Percentiles rank a stretch among this genome's conserved stretches.
phyloP scores from a whole-genome alignment of 2,113 vertebrate genomes.

The Glaucomys volans region DNA sequence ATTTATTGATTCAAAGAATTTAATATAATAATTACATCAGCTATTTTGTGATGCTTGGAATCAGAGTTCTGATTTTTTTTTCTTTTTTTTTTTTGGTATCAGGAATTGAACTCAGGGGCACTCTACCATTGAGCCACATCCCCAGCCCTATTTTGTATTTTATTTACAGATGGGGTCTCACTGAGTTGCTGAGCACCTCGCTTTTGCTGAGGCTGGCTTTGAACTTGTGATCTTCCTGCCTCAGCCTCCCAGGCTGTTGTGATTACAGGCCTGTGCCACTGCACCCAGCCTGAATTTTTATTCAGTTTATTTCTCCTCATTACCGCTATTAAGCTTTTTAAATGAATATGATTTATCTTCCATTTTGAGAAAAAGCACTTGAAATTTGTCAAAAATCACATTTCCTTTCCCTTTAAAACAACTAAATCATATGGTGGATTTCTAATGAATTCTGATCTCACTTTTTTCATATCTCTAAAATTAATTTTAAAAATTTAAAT shows the following conservation, averaged over 20 bases:
- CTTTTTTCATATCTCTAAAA: slow-evolving; percentile 52
- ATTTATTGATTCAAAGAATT: slow-evolving; percentile 6
- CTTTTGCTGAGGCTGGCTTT: too few relatives aligned
- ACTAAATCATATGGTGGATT: slow-evolving; percentile 10
- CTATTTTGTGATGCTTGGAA: slow-evolving; percentile 8
- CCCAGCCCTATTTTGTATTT: too few relatives aligned
- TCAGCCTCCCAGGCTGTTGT: too few relatives aligned
- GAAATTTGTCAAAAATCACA: slow-evolving; percentile 41
- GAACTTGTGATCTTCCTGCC: too few relatives aligned
- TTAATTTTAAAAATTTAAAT: slow-evolving; percentile 48
- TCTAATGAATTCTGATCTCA: slow-evolving; percentile 33
- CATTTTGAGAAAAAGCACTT: slow-evolving; percentile 9
- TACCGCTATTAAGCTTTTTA: not conserved
- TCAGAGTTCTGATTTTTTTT: slow-evolving; percentile 11
- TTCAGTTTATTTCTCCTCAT: slow-evolving; percentile 23
- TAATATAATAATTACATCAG: slow-evolving; percentile 44
- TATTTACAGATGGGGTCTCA: too few relatives aligned
- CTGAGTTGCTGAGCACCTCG: too few relatives aligned
- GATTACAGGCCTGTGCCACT: too few relatives aligned
- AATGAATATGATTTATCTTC: slow-evolving; percentile 56
- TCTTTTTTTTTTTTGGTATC: too few relatives aligned
- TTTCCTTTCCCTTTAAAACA: slow-evolving; percentile 50
- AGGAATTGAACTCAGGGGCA: too few relatives aligned
- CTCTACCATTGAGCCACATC: too few relatives aligned
- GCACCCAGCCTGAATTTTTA: not conserved